phyloP scores from a whole-genome alignment of 2,888 invertebrate species.

The Scotopteryx bipunctaria region DNA sequence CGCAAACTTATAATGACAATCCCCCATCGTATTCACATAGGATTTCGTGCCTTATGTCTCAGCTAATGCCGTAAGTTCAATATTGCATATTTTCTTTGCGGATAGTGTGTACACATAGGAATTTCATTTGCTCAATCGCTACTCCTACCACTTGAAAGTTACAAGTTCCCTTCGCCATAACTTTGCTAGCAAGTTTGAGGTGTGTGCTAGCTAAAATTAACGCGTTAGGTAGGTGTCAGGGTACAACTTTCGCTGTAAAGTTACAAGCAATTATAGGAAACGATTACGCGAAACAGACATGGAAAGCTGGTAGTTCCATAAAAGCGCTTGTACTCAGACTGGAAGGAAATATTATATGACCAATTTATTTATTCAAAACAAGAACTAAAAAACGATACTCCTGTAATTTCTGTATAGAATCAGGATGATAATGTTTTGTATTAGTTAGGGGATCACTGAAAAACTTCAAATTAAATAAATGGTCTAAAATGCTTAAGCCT shows the following conservation, averaged over 20 bases:
- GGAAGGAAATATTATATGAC: slow-evolving; percentile 24
- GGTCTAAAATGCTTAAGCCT: neutral
- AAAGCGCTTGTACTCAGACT: slow-evolving; percentile 30
- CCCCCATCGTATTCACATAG: slow-evolving; percentile 38
- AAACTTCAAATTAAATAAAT: neutral
- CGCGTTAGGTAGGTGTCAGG: slow-evolving; percentile 20
- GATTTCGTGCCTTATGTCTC: slow-evolving; percentile 43
- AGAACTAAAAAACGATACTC: neutral
- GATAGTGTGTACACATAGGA: slow-evolving; percentile 35
- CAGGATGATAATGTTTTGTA: no score
- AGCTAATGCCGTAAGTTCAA: slow-evolving; percentile 25
- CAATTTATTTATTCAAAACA: no score
- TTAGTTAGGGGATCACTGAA: no score
- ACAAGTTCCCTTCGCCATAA: slow-evolving; percentile 21
- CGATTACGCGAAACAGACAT: slow-evolving; percentile 36
- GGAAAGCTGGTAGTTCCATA: slow-evolving; percentile 37
- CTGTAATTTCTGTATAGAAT: no score
- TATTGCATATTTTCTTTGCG: slow-evolving; percentile 14
- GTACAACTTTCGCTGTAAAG: slow-evolving; percentile 37
- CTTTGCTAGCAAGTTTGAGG: slow-evolving; percentile 24
- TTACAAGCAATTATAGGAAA: slow-evolving; percentile 36
- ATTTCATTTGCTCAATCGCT: slow-evolving; percentile 45
- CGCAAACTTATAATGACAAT: slow-evolving; percentile 49
- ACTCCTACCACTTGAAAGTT: slow-evolving; percentile 32
- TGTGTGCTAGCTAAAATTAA: slow-evolving; percentile 18